phyloP scores from a whole-genome alignment of 2,888 invertebrate species.

The Cataglyphis albicans region DNA sequence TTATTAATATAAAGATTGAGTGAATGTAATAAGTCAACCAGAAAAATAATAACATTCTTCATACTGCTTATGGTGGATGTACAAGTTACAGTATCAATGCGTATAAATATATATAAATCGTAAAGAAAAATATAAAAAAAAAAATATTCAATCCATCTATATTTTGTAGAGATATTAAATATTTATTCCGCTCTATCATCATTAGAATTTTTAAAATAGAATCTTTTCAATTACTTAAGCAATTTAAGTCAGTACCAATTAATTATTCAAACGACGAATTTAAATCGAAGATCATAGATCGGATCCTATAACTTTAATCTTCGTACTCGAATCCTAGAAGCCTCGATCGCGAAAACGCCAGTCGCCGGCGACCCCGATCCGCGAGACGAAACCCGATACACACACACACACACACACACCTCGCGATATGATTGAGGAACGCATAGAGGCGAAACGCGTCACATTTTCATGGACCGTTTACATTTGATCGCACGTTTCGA shows the following conservation, averaged over 20 bases:
- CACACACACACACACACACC: neutral
- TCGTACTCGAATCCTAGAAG: slow-evolving; percentile 36
- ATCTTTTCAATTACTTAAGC: slow-evolving; percentile 4
- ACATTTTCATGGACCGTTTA: slow-evolving; percentile 36
- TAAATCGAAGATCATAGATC: slow-evolving; percentile 11
- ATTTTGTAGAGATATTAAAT: neutral
- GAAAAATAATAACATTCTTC: slow-evolving; percentile 1
- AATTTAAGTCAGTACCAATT: neutral
- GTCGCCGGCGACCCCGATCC: slow-evolving; percentile 36
- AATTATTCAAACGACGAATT: neutral
- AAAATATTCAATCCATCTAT: neutral
- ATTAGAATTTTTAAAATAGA: neutral
- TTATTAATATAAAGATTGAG: neutral
- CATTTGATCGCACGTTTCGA: slow-evolving; percentile 39
- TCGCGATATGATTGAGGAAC: slow-evolving; percentile 23
- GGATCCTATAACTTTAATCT: neutral
- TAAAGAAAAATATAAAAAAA: neutral
- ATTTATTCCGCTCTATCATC: neutral
- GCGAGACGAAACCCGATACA: slow-evolving; percentile 29
- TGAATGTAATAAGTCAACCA: slow-evolving; percentile 29
- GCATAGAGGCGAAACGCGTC: slow-evolving; percentile 14
- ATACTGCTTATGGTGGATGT: slow-evolving; percentile 1
- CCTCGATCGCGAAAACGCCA: slow-evolving; percentile 31
- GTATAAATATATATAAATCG: too few species aligned
- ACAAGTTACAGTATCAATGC: slow-evolving; percentile 17